Evolutionary conservation across 2,797 vertebrate species (phyloP), one percentile per base, ranked within the genome.

Genomic region (Mormyrops attenuatus): DNA sequence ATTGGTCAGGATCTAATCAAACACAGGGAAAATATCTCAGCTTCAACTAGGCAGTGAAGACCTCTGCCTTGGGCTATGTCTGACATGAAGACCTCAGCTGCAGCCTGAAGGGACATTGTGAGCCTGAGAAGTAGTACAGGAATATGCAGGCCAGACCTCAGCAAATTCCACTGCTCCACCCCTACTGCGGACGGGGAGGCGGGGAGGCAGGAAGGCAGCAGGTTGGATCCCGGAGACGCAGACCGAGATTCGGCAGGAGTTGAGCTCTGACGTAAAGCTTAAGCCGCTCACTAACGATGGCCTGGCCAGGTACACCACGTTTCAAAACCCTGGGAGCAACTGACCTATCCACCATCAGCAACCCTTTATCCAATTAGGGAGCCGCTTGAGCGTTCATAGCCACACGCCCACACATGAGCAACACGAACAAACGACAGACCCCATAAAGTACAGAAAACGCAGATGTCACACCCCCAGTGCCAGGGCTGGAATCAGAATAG

Each of bases 11-110:
- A 87, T 87, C 85, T 87, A 57, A 53, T 3, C 44, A 90, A 77
- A 94, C 22, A 90, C 41, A 89, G 91, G 3, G 55, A 20, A 38
- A 85, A 88, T 87, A 89, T 73, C 88, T 90, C 63, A 85, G 49
- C 11, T 22, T 47, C 53, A 63, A 4, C 41, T 49, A 41, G 15
- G 17, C n/a, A 0, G 47, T 44, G 55, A 41, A 20, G 38, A 26
- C 20, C 20, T 63, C n/a, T 4, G n/a, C 47, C 84, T 22, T 53
- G 20, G 49, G 20, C 20, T 6, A 85, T n/a, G 5, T 53, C 52
- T 22, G 15, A n/a, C 15, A 3, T n/a, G 38, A 80, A 20, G 34
- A 3, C 73, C 73, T 80, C 34, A n/a, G 73, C 38, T 11, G 73
- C 30, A 80, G 73, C 20, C 38, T 20, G 34, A 6, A 80, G 17